Evolutionary conservation across 2,888 invertebrate genomes (phyloP).

Genomic region (Nephrotoma guestfalica): DNA sequence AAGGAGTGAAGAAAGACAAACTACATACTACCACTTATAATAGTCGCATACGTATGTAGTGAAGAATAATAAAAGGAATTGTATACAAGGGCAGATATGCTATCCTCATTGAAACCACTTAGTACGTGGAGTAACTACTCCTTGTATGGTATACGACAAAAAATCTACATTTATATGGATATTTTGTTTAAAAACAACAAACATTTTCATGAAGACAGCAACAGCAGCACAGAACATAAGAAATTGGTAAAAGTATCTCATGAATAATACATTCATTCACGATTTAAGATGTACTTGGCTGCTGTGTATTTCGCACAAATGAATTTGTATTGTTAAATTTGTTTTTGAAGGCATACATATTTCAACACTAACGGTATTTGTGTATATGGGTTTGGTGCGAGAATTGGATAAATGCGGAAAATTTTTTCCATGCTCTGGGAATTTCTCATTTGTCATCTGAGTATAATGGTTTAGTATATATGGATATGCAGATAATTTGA

Average conservation of each 20-base stretch:
- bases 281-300: background rate
- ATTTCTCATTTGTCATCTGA: no score
- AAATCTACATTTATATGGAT: background rate
- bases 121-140: background rate
- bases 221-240: background rate
- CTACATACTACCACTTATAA: background rate
- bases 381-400: no score
- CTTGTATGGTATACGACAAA: background rate
- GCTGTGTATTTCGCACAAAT: background rate
- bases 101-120: background rate
- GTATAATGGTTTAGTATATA: no score
- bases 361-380: background rate
- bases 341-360: background rate
- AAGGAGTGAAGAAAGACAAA: background rate
- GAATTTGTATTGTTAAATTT: background rate
- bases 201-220: background rate
- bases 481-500: no score
- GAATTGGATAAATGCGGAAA: no score
- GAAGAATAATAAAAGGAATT: background rate
- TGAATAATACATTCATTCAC: background rate
- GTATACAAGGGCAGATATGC: background rate
- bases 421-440: no score
- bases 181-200: background rate
- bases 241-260: background rate
- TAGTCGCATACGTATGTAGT: background rate